Evolutionary conservation across 1,140 invertebrate species (phyloP).

Genomic region (Apocrypta bakeri): DNA sequence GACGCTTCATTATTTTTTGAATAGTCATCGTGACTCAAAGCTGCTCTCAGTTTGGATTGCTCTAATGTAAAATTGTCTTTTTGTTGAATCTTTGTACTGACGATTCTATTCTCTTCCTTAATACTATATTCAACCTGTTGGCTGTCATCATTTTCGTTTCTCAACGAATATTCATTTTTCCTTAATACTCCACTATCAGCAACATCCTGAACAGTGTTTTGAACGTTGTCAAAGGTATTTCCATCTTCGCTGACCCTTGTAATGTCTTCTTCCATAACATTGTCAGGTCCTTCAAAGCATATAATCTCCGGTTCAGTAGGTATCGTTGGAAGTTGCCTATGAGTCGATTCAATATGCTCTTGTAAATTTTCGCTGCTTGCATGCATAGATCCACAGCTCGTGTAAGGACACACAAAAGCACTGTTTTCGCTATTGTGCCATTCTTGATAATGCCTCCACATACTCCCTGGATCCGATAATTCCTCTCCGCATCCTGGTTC

Average conservation of each 20-base stretch:
- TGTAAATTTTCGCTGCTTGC: conserved; percentile 66
- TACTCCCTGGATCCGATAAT: conserved; percentile 70
- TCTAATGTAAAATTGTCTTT: conserved; percentile 38
- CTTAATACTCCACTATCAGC: conserved; percentile 25
- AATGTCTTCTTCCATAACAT: conserved; percentile 62
- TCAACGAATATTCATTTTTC: conserved; percentile 38
- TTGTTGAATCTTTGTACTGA: conserved; percentile 49
- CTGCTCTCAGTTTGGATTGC: conserved; percentile 48
- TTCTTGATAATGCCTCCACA: conserved; percentile 73
- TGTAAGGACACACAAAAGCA: conserved; percentile 70
- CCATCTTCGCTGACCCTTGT: conserved; percentile 59
- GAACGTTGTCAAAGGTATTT: conserved; percentile 58
- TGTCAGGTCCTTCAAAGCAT: conserved; percentile 70
- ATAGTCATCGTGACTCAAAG: conserved; percentile 49
- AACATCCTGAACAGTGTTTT: conserved; percentile 36
- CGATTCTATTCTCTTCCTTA: conserved; percentile 57
- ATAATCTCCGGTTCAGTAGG: conserved; percentile 72
- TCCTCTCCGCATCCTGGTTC: conserved; percentile 72
- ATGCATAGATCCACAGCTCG: conserved; percentile 68
- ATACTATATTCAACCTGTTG: conserved; percentile 59
- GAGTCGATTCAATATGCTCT: conserved; percentile 70
- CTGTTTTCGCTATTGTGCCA: conserved; percentile 72
- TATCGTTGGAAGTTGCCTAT: conserved; percentile 65
- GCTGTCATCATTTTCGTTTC: conserved; percentile 54
- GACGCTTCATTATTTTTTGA: conserved; percentile 31